Percentiles rank a stretch among this genome's conserved stretches.
Evolutionary conservation across 2,888 invertebrate species (phyloP).

Genomic region (Amiota minor): DNA sequence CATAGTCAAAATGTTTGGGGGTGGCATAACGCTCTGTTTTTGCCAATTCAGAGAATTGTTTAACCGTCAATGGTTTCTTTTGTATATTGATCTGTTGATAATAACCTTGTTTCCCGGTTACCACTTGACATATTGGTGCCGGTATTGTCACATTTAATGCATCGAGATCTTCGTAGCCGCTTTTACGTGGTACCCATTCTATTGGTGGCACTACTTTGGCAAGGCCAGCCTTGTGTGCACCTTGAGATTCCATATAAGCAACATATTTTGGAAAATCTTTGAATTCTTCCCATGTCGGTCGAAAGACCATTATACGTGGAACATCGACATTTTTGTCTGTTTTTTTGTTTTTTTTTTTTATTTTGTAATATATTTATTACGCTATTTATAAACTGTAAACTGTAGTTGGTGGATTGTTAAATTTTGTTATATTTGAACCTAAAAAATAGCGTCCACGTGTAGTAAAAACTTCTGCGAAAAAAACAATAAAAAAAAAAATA

Average conservation of each 20-base stretch:
- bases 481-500: not conserved
- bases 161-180: conserved; percentile 87
- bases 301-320: conserved; percentile 78
- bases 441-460: not conserved
- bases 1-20: conserved; percentile 87
- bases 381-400: not conserved
- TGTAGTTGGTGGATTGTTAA: not conserved
- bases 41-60: conserved; percentile 91
- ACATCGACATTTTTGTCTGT: conserved; percentile 56
- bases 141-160: conserved; percentile 89
- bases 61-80: conserved; percentile 91
- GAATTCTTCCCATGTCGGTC: conserved; percentile 98
- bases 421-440: not conserved
- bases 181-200: conserved; percentile 93
- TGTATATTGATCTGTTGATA: conserved; percentile 98
- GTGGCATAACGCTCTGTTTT: conserved; percentile 84
- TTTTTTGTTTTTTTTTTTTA: not conserved
- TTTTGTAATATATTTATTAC: not conserved
- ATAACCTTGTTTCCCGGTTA: conserved; percentile 94
- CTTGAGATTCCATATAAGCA: conserved; percentile 91
- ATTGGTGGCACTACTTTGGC: conserved; percentile 97
- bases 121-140: conserved; percentile 95
- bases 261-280: conserved; percentile 94
- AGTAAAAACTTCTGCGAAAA: conserved; percentile 6
- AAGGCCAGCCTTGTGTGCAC: conserved; percentile 95